Base-by-base conservation (phyloP, 2,888 invertebrate species). In the Agrochola lota region DNA sequence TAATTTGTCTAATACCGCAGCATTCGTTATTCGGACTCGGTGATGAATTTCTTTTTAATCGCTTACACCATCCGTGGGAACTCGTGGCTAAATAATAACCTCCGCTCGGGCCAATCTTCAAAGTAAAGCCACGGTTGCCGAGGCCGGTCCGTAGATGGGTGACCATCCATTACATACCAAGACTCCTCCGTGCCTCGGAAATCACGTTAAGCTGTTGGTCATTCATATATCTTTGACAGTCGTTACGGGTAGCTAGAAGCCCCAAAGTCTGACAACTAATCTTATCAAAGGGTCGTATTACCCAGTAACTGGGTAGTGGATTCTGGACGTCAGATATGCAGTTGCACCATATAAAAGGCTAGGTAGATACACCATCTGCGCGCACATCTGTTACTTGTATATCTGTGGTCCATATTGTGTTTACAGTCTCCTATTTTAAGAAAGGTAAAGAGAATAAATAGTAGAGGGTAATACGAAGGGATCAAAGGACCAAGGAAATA, bases 401-500 rank as follows among this genome's bases (percentile, higher is more conserved):
- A 74, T 68, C 75, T 2, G 30, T 73, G 64, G 26, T 46, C 17
- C n/a, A 43, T 43, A 43, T 59, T 64, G 52, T 70, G n/a, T 57
- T 40, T 60, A 69, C n/a, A 46, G n/a, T 35, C 60, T 67, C 11
- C 46, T 57, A 57, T 79, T 74, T 67, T 68, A 67, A 35, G 26
- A 49, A 57, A 81, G n/a, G 57, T 79, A 26, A 62, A 64, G 63
- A 49, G 40, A 43, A 63, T 59, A 64, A 52, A 64, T 55, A 68
- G 20, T 46, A 43, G 59, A 64, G 62, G 15, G 49, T 62, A 85
- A 79, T 68, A 40, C 12, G 52, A 71, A 63, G 70, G 73, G 76
- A 84, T 81, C 76, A 71, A 83, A 85, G 67, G 70, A 76, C 72
- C 75, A 63, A 57, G 60, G 73, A 64, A 49, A 60, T 83, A 60